A percentile compares a stretch with the other conserved stretches of the same genome.
Conservation (phyloP, 1,140 invertebrate species). For the Pseudachorutes palmiensis region DNA sequence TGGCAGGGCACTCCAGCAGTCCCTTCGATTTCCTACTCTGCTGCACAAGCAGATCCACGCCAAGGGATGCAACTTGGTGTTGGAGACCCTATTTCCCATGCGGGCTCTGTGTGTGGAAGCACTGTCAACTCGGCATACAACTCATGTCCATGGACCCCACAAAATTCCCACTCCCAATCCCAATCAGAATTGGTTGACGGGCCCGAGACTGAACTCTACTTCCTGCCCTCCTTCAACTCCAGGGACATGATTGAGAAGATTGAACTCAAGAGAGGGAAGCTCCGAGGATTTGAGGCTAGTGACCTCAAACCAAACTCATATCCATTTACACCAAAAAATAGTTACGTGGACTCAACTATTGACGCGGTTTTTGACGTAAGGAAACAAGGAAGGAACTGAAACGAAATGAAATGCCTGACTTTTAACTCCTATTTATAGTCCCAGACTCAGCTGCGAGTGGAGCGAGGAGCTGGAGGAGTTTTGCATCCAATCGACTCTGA, state of each 20-base stretch:
- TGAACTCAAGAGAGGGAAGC: conserved; percentile 39
- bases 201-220: conserved; percentile 26
- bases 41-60: too few species aligned
- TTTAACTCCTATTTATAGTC: not conserved
- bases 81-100: conserved; percentile 36
- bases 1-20: conserved; percentile 13
- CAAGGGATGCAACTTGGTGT: too few species aligned
- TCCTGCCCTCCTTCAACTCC: conserved; percentile 42
- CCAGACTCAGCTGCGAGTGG: not conserved
- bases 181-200: conserved; percentile 38
- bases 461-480: conserved; percentile 18
- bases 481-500: conserved; percentile 37
- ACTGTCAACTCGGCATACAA: conserved; percentile 40
- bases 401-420: not conserved
- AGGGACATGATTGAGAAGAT: conserved; percentile 42
- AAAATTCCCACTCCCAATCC: conserved; percentile 39
- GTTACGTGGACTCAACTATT: conserved; percentile 40
- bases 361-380: conserved; percentile 38
- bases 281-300: conserved; percentile 39
- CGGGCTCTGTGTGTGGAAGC: conserved; percentile 38
- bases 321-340: conserved; percentile 42
- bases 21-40: conserved; percentile 36
- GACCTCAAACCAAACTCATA: conserved; percentile 37
- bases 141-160: conserved; percentile 42
- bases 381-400: conserved; percentile 18